Base-by-base conservation (phyloP, 2,797 vertebrate genomes). In the Alfaro cultratus region DNA sequence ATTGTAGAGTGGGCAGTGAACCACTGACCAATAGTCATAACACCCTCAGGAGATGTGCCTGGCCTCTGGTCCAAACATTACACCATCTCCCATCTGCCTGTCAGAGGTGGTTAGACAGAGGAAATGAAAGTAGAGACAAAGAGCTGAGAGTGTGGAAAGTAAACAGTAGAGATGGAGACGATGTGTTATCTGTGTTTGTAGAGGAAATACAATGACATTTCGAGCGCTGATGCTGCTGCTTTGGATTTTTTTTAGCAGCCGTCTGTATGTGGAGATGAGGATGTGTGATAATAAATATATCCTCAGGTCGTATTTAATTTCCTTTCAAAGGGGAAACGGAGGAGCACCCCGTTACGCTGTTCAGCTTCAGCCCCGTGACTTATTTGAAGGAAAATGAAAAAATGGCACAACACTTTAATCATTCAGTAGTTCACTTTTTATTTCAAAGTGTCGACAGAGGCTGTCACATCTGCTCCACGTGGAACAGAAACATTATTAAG, bases 251-350 rank as follows among this genome's bases (percentile, higher is more conserved):
- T 81, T 78, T 74, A 78, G 83, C 86, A 81, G 84, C 82, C 31
- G 79, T 74, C 47, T 29, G 43, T 77, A 62, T 78, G 84, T 79
- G 74, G 74, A 82, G 89, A 93, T 87, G 51, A 34, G 18, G 46
- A 72, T 72, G 71, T 64, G 73, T 55, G 90, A 92, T 90, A 83
- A 84, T 78, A 87, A 74, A 85, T 88, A 83, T 83, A 80, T 79
- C 86, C 78, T 80, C 34, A 1, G 84, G 89, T 88, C 74, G 82
- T 87, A 90, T 92, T 91, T 80, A 85, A 93, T 94, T 90, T 94
- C 90, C 88, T 94, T 90, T 81, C 43, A 84, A 89, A 83, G 78
- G 79, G 21, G 77, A 83, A 86, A 89, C 51, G 41, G 83, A 81
- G 53, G 71, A 85, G 74, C 4, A 13, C 34, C 78, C 78, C 51